Evolutionary conservation across 2,113 vertebrate genomes (phyloP).

Genomic region (Megalops atlanticus): DNA sequence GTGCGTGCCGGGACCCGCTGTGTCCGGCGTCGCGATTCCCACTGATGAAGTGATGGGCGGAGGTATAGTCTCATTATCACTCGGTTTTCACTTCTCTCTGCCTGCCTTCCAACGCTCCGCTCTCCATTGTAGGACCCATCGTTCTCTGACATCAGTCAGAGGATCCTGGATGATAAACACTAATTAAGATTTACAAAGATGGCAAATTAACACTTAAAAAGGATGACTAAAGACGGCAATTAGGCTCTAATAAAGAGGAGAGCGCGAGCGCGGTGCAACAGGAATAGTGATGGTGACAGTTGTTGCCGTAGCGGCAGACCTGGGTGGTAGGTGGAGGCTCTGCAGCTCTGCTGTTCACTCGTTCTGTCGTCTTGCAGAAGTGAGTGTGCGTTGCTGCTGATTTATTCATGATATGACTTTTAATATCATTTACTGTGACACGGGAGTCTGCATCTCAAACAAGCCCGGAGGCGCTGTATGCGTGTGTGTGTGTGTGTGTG

Average conservation of each 20-base stretch:
- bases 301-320: background rate
- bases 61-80: background rate
- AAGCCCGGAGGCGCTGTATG: conserved; percentile 56
- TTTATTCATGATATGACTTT: conserved; percentile 74
- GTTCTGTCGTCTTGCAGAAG: conserved; percentile 56
- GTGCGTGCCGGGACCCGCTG: background rate
- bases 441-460: conserved; percentile 65
- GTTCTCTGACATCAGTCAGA: background rate
- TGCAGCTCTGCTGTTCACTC: conserved; percentile 39
- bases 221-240: conserved; percentile 17
- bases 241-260: conserved; percentile 12
- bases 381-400: conserved; percentile 50
- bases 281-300: no score
- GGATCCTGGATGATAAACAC: background rate
- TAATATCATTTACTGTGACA: conserved; percentile 70
- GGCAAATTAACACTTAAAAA: background rate
- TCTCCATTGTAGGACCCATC: background rate
- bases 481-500: conserved; percentile 24
- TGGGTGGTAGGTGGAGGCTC: conserved; percentile 23
- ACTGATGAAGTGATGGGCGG: no score
- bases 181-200: background rate
- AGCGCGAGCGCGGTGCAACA: no score
- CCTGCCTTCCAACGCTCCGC: background rate
- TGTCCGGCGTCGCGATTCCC: background rate
- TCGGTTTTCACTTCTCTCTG: background rate